Base-by-base conservation (phyloP, 2,888 invertebrate species). In the Dioctria rufipes region DNA sequence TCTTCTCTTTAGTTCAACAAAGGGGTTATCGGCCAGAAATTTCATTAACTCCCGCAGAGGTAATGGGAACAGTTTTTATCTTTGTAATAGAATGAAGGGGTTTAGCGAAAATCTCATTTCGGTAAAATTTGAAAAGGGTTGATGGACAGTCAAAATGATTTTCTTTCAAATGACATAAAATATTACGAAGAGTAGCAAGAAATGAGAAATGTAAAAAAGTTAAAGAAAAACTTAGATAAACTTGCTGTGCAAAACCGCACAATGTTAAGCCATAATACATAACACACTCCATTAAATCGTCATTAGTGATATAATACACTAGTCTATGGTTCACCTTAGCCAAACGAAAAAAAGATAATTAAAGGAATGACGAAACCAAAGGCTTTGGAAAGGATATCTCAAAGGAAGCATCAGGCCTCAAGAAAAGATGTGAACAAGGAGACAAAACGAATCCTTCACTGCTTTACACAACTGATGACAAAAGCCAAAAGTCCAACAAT, bases 91-190 rank as follows among this genome's bases (percentile, higher is more conserved):
- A 37, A 46, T 39, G 43, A 61, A 43, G 51, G 25, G 11, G 6
- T 8, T n/a, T 11, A 54, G 63, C 77, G 69, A 73, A 80, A 80
- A 78, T 80, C 71, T 80, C 25, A 67, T 69, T 40, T 61, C 65
- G 63, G 69, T 69, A n/a, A 49, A 39, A 78, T 80, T 82, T 60
- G 66, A 78, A 73, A 78, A 78, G 82, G 82, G 80, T 82, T 82
- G 80, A 82, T 78, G 82, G 82, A 80, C 80, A 82, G 78, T 60
- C 66, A 61, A 80, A 80, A 82, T 80, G 78, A 78, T 71, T 82
- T 82, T 58, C 40, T 40, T 39, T 73, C 71, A 40, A 69, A 43
- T 46, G 67, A 67, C 37, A 67, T 25, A 25, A 25, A 25, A 25
- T 25, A 25, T 25, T 25, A 25, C 25, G 25, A 25, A 25, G 25